Evolutionary conservation across 2,797 vertebrate genomes (phyloP).

Genomic region (Menidia menidia): DNA sequence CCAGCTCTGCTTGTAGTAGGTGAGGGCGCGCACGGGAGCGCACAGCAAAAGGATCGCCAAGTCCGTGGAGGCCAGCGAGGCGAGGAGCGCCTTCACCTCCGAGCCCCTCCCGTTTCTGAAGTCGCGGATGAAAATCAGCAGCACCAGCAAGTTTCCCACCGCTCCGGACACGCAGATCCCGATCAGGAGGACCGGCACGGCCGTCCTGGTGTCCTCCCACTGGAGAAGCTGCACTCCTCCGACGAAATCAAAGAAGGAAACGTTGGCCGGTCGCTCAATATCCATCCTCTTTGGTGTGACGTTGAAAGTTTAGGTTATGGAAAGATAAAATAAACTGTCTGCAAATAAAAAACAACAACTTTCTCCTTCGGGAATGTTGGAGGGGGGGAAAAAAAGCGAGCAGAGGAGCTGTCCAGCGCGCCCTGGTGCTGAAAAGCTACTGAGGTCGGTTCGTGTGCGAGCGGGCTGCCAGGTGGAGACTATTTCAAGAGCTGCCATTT

Average conservation of each 20-base stretch:
- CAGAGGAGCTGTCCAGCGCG: slow-evolving; percentile 51
- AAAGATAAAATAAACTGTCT: not conserved
- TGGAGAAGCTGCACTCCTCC: slow-evolving; percentile 78
- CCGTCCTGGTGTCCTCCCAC: slow-evolving; percentile 69
- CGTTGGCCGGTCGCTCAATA: slow-evolving; percentile 69
- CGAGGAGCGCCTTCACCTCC: slow-evolving; percentile 78
- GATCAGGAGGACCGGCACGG: slow-evolving; percentile 76
- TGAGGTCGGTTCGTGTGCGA: slow-evolving; percentile 53
- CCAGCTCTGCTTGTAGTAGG: slow-evolving; percentile 83
- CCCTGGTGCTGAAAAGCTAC: slow-evolving; percentile 55
- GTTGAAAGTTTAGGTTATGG: slow-evolving; percentile 10
- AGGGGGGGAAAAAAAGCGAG: no score
- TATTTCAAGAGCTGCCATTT: slow-evolving; percentile 79
- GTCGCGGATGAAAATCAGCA: slow-evolving; percentile 75
- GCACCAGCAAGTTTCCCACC: slow-evolving; percentile 80
- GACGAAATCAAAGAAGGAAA: slow-evolving; percentile 73
- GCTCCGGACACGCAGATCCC: slow-evolving; percentile 79
- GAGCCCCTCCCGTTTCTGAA: slow-evolving; percentile 73
- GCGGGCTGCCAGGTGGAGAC: slow-evolving; percentile 55
- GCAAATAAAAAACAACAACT: not conserved
- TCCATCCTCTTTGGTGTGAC: slow-evolving; percentile 53
- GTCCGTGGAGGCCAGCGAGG: slow-evolving; percentile 80
- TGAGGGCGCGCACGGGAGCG: slow-evolving; percentile 78
- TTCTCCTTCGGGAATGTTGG: not conserved
- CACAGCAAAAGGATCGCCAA: slow-evolving; percentile 80